Conservation (phyloP, 2,888 invertebrate genomes). For the Ectropis crepuscularia region DNA sequence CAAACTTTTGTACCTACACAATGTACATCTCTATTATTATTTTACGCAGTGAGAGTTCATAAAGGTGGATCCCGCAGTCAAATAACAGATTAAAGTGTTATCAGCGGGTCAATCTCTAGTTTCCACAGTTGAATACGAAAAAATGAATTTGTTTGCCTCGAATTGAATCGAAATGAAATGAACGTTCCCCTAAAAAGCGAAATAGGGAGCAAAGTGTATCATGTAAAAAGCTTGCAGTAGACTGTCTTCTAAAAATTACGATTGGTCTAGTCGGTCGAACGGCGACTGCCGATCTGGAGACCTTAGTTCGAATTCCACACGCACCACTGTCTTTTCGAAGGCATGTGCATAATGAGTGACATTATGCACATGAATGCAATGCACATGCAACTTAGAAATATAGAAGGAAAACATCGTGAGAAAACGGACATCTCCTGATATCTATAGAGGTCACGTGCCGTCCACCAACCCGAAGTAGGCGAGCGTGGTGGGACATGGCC, state of each 20-base stretch:
- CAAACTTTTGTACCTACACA: constrained; percentile 33
- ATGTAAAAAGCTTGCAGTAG: constrained; percentile 10
- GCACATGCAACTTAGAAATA: too few relatives aligned
- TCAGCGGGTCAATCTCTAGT: constrained; percentile 72
- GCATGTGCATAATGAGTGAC: too few relatives aligned
- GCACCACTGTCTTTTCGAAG: too few relatives aligned
- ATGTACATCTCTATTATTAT: constrained; percentile 46
- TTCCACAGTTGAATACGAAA: constrained; percentile 65
- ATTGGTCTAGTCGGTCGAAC: too few relatives aligned
- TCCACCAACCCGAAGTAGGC: too few relatives aligned
- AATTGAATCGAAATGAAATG: constrained; percentile 81
- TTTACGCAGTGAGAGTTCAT: constrained; percentile 47
- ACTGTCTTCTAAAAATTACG: not conserved
- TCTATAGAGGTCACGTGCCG: too few relatives aligned
- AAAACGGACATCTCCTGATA: too few relatives aligned
- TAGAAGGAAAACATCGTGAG: too few relatives aligned
- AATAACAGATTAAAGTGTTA: constrained; percentile 70
- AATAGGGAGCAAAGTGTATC: constrained; percentile 48
- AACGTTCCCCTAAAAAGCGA: constrained; percentile 70
- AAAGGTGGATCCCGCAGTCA: constrained; percentile 61
- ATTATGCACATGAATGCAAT: too few relatives aligned
- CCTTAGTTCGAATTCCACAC: too few relatives aligned
- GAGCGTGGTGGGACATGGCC: too few relatives aligned
- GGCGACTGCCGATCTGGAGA: too few relatives aligned
- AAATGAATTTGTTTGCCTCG: constrained; percentile 77